Conservation (phyloP, 92 coral and sea anemone species). For the Epizoanthus illoricatus region DNA sequence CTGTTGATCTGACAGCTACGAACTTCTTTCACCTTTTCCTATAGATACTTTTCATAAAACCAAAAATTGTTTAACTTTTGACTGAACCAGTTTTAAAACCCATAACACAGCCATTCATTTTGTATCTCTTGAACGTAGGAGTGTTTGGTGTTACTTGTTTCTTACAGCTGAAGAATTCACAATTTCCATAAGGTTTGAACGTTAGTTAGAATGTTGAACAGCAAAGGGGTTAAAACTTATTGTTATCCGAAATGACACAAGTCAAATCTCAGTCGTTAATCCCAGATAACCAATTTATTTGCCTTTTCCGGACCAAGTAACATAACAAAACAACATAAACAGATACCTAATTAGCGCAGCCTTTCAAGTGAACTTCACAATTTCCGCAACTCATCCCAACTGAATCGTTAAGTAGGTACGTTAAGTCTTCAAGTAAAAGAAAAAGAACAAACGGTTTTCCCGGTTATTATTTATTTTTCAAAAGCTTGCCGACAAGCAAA, state of each 20-base stretch:
- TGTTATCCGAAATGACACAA: not conserved
- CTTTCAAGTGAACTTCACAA: slow-evolving; percentile 30
- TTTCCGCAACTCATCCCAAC: slow-evolving; percentile 27
- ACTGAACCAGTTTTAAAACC: too few species aligned
- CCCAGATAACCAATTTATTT: slow-evolving; percentile 26
- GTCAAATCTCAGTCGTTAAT: slow-evolving; percentile 12
- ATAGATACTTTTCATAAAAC: too few species aligned
- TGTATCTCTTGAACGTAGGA: too few species aligned
- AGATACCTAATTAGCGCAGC: slow-evolving; percentile 16
- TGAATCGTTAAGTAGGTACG: slow-evolving; percentile 12
- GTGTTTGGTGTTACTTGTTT: too few species aligned
- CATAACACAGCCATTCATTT: too few species aligned
- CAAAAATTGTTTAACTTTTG: too few species aligned
- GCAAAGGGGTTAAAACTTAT: not conserved
- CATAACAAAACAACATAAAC: slow-evolving; percentile 11
- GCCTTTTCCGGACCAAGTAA: slow-evolving; percentile 9
- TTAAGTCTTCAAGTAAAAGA: slow-evolving; percentile 11
- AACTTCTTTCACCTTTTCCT: too few species aligned
- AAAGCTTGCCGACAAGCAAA: slow-evolving; percentile 20
- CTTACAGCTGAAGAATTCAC: not conserved
- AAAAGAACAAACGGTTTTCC: not conserved
- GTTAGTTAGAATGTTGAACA: not conserved
- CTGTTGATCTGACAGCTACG: too few species aligned
- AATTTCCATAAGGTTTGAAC: not conserved
- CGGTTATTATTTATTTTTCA: slow-evolving; percentile 12